Evolutionary conservation across 2,888 invertebrate species (phyloP).

Genomic region (Brenthis hecate): DNA sequence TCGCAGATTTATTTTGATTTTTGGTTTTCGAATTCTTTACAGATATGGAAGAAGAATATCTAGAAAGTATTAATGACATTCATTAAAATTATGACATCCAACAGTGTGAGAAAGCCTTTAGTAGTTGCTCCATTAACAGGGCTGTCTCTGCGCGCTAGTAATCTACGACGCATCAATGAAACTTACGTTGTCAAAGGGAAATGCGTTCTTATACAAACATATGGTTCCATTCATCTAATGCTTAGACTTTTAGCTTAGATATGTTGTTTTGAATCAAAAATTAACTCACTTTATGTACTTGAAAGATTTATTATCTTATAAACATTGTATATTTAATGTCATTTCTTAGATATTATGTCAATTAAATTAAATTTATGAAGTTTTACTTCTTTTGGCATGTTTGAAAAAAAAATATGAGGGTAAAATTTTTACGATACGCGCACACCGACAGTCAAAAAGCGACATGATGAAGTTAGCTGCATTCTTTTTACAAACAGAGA

Average conservation of each 20-base stretch:
- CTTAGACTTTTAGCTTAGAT: not conserved
- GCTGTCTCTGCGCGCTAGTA: constrained; percentile 52
- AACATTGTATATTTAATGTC: too few relatives aligned
- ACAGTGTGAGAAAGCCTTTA: constrained; percentile 17
- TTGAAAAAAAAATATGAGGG: too few relatives aligned
- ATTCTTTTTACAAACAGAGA: too few relatives aligned
- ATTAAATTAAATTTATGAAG: too few relatives aligned
- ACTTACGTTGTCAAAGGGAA: constrained; percentile 26
- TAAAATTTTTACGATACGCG: too few relatives aligned
- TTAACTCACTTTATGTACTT: not conserved
- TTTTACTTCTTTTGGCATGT: too few relatives aligned
- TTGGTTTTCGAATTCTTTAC: too few relatives aligned
- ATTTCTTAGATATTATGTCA: too few relatives aligned
- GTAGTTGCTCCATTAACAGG: constrained; percentile 62
- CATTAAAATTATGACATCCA: not conserved
- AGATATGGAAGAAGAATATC: not conserved
- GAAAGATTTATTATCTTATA: not conserved
- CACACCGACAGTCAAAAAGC: too few relatives aligned
- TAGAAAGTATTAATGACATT: not conserved
- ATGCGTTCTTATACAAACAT: constrained; percentile 32
- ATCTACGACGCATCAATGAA: constrained; percentile 33
- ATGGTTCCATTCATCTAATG: constrained; percentile 11
- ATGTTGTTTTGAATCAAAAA: constrained; percentile 1
- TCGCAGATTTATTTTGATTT: too few relatives aligned
- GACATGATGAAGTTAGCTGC: too few relatives aligned